Conservation (phyloP, 35 echinoderm and acorn worm species). For the Nesometra sesokonis region DNA sequence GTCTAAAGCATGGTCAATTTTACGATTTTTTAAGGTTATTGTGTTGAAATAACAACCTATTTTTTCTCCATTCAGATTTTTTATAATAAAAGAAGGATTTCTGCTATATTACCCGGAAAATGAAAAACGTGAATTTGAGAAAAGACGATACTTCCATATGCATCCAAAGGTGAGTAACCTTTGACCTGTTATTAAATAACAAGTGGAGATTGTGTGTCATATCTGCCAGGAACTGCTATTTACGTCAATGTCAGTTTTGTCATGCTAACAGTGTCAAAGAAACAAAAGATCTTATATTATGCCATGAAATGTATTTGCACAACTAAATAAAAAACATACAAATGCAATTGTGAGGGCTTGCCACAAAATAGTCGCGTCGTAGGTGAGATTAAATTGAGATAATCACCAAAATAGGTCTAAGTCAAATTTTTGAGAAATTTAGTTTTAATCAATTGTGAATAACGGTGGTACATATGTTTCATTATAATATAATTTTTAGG, state of each 20-base stretch:
- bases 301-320: too few species aligned
- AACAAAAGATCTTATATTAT: background rate
- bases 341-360: too few species aligned
- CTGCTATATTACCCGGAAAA: slow-evolving; percentile 94
- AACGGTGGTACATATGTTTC: too few species aligned
- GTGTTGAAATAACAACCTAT: background rate
- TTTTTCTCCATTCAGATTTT: slow-evolving; percentile 64
- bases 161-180: slow-evolving; percentile 85
- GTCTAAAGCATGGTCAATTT: background rate
- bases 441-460: too few species aligned
- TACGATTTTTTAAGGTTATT: background rate
- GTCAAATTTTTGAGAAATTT: too few species aligned
- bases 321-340: too few species aligned
- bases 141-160: slow-evolving; percentile 86
- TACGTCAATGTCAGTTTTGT: too few species aligned
- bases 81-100: slow-evolving; percentile 93
- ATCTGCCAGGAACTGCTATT: background rate
- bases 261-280: too few species aligned
- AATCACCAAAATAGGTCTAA: too few species aligned
- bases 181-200: background rate
- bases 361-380: too few species aligned
- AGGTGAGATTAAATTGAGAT: too few species aligned
- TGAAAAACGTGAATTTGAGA: slow-evolving; percentile 98
- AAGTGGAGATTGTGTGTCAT: background rate
- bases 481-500: too few species aligned